Evolutionary conservation across 2,113 vertebrate genomes (phyloP).

Genomic region (Chloebia gouldiae): DNA sequence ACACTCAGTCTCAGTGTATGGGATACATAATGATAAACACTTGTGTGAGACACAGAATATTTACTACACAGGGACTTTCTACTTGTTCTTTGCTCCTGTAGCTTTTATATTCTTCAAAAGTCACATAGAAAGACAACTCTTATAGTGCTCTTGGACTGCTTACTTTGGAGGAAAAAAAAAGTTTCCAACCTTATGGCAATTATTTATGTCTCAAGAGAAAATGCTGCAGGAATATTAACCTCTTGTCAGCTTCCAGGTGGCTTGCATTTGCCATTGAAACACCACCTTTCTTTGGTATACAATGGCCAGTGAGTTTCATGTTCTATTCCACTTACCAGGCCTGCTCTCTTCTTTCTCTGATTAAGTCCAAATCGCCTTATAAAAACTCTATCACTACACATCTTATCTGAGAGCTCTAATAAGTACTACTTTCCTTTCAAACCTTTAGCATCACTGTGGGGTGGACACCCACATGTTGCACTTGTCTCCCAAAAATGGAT

Average conservation of each 20-base stretch:
- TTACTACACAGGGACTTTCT: background rate
- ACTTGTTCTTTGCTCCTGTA: background rate
- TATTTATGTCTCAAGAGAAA: background rate
- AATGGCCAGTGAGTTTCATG: background rate
- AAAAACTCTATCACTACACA: rapidly evolving
- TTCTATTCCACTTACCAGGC: background rate
- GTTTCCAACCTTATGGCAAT: background rate
- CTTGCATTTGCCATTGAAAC: background rate
- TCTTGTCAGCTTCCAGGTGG: background rate
- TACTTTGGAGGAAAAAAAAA: background rate
- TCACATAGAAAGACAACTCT: background rate
- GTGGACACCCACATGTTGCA: background rate
- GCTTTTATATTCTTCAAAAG: background rate
- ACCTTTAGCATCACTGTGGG: background rate
- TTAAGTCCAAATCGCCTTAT: background rate
- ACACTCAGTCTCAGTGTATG: background rate
- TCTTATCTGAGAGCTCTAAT: background rate
- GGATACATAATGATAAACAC: background rate
- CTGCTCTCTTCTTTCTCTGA: background rate
- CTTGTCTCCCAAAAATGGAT: rapidly evolving
- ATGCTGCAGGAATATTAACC: background rate
- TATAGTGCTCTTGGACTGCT: background rate
- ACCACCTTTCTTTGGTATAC: background rate
- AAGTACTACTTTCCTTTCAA: background rate
- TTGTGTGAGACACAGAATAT: background rate